phyloP scores from a whole-genome alignment of 2,113 vertebrate species.

The Steatornis caripensis region DNA sequence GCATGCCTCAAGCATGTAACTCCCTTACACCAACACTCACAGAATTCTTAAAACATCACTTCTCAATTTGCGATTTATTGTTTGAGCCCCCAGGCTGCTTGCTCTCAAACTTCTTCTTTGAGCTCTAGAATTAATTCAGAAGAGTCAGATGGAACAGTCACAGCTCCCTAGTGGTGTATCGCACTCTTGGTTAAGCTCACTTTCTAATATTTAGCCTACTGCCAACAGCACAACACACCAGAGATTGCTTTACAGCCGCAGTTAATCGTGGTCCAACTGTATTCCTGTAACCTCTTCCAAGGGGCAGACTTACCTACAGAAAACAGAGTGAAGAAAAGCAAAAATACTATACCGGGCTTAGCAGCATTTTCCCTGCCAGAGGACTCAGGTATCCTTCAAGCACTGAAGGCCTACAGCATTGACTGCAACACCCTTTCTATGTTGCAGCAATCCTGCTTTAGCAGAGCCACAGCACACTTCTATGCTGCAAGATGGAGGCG shows the following conservation, averaged over 20 bases:
- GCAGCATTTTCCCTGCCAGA: background rate
- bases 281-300: background rate
- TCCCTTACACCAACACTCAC: background rate
- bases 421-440: no score
- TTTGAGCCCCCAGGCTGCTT: background rate
- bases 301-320: background rate
- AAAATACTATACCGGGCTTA: background rate
- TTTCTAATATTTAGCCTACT: background rate
- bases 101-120: background rate
- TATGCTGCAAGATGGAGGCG: background rate
- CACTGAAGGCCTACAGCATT: background rate
- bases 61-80: background rate
- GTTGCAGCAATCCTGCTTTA: background rate
- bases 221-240: background rate
- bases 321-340: background rate
- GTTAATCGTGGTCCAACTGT: background rate
- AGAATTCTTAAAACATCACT: background rate
- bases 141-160: background rate
- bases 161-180: background rate
- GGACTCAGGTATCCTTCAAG: fast-evolving
- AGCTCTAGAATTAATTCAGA: background rate
- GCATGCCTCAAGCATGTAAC: background rate
- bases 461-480: background rate
- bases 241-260: background rate
- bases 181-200: background rate